Evolutionary conservation across 2,113 vertebrate species (phyloP), one percentile per base, ranked within the genome.

Genomic region (Coptodon rendalli): DNA sequence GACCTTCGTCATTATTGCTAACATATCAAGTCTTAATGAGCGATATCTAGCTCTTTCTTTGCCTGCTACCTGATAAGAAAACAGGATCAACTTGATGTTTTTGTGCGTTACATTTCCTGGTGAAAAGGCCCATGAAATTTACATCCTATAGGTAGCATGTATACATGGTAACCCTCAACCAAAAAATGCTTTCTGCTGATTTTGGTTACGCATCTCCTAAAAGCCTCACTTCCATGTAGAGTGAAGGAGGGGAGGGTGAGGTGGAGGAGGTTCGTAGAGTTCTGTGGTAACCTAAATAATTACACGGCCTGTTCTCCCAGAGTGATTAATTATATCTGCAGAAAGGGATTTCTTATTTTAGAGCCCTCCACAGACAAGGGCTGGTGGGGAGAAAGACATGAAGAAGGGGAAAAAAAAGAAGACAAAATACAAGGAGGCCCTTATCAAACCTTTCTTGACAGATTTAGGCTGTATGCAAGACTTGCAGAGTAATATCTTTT

Each of bases 291-390:
- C 96, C 96, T 96, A 96, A 96, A 96, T 96, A 96, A 97, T 96
- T 96, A 97, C 96, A 97, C 88, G 92, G 88, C 95, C 96, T 94
- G 94, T 94, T 94, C 95, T 97, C 96, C 96, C 96, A 94, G 93
- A 96, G 96, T 97, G 96, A 97, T 97, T 97, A 97, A 97, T 97
- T 97, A 97, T 96, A 96, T 96, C 95, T 95, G 94, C 90, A 89
- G 94, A 94, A 95, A 94, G 95, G 94, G 94, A 96, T 95, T 95
- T 95, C 95, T 96, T 96, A 97, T 97, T 97, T 96, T 96, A 96
- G 95, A 96, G 95, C 92, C 91, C 94, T 96, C 90, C 86, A 86
- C 91, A 95, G 93, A 96, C 93, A 92, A 92, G 93, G 87, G 90
- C 90, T 95, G 91, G 94, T 93, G 48, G 80, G 85, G 89, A 92